Evolutionary conservation across 1,140 invertebrate species (phyloP), one percentile per base, ranked within the genome.

Genomic region (Cecropterus lyciades): DNA sequence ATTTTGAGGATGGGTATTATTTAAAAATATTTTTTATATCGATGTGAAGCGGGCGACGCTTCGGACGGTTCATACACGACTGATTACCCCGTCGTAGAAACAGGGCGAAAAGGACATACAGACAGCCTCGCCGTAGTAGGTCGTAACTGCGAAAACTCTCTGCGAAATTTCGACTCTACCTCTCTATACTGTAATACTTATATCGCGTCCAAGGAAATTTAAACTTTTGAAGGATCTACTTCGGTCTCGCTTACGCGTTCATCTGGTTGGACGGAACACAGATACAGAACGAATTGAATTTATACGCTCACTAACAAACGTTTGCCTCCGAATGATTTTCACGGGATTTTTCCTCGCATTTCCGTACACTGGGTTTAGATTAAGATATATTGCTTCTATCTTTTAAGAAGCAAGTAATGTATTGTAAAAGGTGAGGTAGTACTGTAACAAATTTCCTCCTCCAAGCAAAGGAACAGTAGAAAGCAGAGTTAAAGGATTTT

Each of bases 21-120:
- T 69, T 70, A 69, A 69, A 62, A 72, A 60, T 64, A 63, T 63
- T 67, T 72, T 65, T 67, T 65, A 57, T n/a, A 69, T 49, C 59
- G 42, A 65, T 70, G 40, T 51, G 71, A 69, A 78, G 79, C 85
- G 88, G 68, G 82, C 75, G 77, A 80, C 73, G 76, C 81, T 78
- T 71, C 62, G 87, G 86, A 89, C 89, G 89, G 89, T 79, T 73
- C 82, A 67, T 77, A 76, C 84, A 81, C 85, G 82, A 91, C 89
- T 91, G 87, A 85, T 84, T 84, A 78, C 81, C 79, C 81, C 70
- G 73, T 75, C 60, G 75, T 79, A 67, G 83, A 73, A 79, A 77
- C 78, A 82, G 84, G 87, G 85, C 80, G 87, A 89, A 85, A 91
- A 89, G 89, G 87, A 89, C 84, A 89, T n/a, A n/a, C 74, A 79